phyloP scores from a whole-genome alignment of 1,140 invertebrate genomes.

The Drosophila persimilis region DNA sequence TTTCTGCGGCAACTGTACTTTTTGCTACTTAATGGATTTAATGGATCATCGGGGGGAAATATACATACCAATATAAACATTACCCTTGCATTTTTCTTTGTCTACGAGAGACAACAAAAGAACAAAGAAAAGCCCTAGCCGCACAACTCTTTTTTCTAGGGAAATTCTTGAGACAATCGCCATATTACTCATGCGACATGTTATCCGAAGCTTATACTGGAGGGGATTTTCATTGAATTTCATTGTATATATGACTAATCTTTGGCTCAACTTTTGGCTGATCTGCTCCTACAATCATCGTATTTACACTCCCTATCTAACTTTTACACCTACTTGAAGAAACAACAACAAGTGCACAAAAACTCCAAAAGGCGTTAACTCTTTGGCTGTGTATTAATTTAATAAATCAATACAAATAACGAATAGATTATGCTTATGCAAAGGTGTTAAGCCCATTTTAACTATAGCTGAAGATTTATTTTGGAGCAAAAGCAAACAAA shows the following conservation, averaged over 20 bases:
- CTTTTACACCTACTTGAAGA: constrained; percentile 57
- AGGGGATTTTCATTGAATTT: constrained; percentile 15
- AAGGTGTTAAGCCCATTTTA: constrained; percentile 22
- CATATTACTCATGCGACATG: constrained; percentile 38
- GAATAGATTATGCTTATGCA: constrained; percentile 47
- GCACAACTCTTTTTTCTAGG: neutral
- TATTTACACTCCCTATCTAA: constrained; percentile 41
- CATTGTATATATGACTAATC: constrained; percentile 27
- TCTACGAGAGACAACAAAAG: constrained; percentile 21
- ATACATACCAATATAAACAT: constrained; percentile 6
- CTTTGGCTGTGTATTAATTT: constrained; percentile 30
- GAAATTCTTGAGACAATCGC: neutral
- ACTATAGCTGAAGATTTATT: neutral
- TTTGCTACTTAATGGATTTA: constrained; percentile 17
- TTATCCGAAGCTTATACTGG: neutral
- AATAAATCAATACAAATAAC: constrained; percentile 28
- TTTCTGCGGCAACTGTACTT: constrained; percentile 50
- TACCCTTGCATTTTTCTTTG: constrained; percentile 30
- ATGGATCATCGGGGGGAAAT: neutral
- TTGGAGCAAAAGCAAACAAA: constrained; percentile 22
- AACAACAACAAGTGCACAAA: constrained; percentile 28
- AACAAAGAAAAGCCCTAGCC: constrained; percentile 40
- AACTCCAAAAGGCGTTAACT: constrained; percentile 23
- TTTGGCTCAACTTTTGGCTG: constrained; percentile 4
- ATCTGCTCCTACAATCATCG: constrained; percentile 34